A percentile compares a stretch with the other conserved stretches of the same genome.
Conservation (phyloP, 1,140 invertebrate species). For the Batillaria attramentaria region DNA sequence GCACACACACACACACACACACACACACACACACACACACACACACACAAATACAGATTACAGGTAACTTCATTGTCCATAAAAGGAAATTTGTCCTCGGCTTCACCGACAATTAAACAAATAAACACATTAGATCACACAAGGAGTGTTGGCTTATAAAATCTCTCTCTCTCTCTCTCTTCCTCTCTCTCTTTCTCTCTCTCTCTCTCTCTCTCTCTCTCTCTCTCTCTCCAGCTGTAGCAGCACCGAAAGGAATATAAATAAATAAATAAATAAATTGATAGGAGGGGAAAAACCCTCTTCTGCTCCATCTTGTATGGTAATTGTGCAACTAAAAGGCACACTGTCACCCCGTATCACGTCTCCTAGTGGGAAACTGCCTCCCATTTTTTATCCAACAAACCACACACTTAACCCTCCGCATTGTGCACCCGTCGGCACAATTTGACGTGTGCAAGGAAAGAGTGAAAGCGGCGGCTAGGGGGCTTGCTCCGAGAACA, state of each 20-base stretch:
- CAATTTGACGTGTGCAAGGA: background rate
- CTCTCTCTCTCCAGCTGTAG: conserved; percentile 6
- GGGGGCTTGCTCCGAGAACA: too few species aligned
- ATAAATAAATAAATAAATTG: background rate
- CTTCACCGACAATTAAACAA: too few species aligned
- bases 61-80: background rate
- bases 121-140: too few species aligned
- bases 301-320: background rate
- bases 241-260: background rate
- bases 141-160: background rate
- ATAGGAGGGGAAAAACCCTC: background rate
- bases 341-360: too few species aligned
- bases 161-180: background rate
- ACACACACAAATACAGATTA: background rate
- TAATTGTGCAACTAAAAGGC: background rate
- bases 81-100: background rate
- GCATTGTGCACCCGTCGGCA: background rate
- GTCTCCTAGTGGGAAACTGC: too few species aligned
- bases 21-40: conserved; percentile 13
- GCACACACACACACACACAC: conserved; percentile 6
- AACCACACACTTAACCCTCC: too few species aligned
- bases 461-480: too few species aligned
- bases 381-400: too few species aligned
- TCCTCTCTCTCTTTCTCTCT: background rate
- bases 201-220: background rate